Conservation (phyloP, 2,113 vertebrate genomes). For the Crotalus viridis region DNA sequence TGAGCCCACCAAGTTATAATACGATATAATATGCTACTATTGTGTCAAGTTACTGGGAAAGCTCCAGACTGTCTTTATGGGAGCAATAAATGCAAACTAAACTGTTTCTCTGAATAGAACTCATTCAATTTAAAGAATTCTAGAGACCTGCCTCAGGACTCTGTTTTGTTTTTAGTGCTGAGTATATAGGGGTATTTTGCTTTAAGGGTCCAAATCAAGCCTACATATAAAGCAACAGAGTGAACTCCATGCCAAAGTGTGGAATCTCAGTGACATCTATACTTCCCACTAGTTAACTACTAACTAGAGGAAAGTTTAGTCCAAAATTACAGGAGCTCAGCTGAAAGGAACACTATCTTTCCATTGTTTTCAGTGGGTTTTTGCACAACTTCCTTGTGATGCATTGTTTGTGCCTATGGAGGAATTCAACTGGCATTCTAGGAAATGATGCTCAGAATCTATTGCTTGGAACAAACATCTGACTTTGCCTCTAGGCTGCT, state of each 20-base stretch:
- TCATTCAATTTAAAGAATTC: not conserved
- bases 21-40: not conserved
- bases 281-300: not conserved
- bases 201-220: not conserved
- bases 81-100: not conserved
- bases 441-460: not conserved
- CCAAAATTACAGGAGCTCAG: not conserved
- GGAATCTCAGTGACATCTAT: not conserved
- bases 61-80: not conserved
- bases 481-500: not conserved
- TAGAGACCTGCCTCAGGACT: not conserved
- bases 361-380: not conserved
- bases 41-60: not conserved
- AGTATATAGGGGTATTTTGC: not conserved
- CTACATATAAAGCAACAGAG: not conserved
- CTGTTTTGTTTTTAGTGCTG: not conserved
- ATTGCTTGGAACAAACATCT: not conserved
- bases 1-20: constrained; percentile 45
- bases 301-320: not conserved
- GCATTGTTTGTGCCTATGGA: not conserved
- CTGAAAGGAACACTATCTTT: not conserved
- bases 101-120: too few relatives aligned
- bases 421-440: not conserved
- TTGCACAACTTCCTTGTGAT: not conserved
- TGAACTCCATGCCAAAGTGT: not conserved